phyloP scores from a whole-genome alignment of 2,888 invertebrate species.

The Lasioglossum figueresi region DNA sequence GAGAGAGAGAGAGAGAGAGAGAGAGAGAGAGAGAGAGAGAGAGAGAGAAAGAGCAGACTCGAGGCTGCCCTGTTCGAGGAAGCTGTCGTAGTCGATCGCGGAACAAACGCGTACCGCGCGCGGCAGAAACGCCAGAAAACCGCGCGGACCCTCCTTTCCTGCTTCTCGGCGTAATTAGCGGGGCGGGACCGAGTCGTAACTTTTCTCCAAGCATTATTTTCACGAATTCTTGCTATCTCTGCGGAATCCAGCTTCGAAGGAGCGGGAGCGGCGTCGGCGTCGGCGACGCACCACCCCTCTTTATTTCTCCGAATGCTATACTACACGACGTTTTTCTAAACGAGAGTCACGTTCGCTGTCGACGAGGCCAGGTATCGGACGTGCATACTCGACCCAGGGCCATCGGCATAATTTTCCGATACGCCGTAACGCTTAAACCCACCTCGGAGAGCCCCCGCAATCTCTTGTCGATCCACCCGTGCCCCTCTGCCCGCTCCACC shows the following conservation, averaged over 20 bases:
- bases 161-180: conserved; percentile 23
- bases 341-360: conserved; percentile 26
- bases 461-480: neutral
- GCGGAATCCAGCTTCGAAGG: conserved; percentile 9
- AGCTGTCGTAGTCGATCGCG: conserved; percentile 12
- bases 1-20: neutral
- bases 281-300: neutral
- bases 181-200: conserved; percentile 10
- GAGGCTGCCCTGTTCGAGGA: conserved; percentile 9
- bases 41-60: neutral
- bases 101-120: neutral
- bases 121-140: neutral
- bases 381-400: conserved; percentile 49
- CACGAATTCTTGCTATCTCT: conserved; percentile 2
- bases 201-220: conserved; percentile 22
- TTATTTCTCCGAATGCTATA: conserved; percentile 37
- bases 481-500: neutral
- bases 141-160: neutral
- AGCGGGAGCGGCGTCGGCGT: neutral
- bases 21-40: neutral
- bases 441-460: conserved; percentile 46
- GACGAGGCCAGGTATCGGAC: conserved; percentile 43
- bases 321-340: conserved; percentile 35
- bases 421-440: conserved; percentile 73
- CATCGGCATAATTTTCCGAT: conserved; percentile 79